Conservation (phyloP, 2,888 invertebrate genomes). For the Homarus gammarus region DNA sequence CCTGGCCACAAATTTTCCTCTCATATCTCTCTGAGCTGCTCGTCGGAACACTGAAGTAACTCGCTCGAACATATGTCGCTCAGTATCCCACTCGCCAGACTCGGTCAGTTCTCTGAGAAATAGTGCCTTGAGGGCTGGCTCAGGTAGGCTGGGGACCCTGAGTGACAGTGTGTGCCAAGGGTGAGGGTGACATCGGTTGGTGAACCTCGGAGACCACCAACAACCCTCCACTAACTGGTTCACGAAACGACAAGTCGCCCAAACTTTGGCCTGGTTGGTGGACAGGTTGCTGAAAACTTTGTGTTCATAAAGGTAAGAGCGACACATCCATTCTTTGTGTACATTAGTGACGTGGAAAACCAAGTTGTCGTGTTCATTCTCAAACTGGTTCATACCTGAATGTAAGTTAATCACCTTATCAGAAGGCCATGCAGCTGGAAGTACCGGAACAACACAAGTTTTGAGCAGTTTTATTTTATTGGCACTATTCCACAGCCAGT, state of each 20-base stretch:
- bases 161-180: constrained; percentile 23
- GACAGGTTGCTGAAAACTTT: neutral
- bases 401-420: neutral
- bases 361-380: neutral
- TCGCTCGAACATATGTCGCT: neutral
- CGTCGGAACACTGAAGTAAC: neutral
- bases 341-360: neutral
- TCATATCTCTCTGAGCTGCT: constrained; percentile 18
- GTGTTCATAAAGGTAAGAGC: neutral
- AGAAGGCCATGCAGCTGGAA: neutral
- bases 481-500: neutral
- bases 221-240: neutral
- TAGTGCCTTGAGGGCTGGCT: constrained; percentile 8
- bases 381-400: neutral
- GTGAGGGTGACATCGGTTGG: too few species aligned
- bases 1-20: constrained; percentile 6
- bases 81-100: constrained; percentile 9
- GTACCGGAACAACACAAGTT: neutral
- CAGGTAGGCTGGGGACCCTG: neutral
- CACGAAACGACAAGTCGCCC: constrained; percentile 18
- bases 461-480: neutral
- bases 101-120: neutral
- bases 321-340: neutral
- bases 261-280: constrained; percentile 4
- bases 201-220: constrained; percentile 34